Evolutionary conservation across 1,140 invertebrate species (phyloP).

Genomic region (Caerostris extrusa): DNA sequence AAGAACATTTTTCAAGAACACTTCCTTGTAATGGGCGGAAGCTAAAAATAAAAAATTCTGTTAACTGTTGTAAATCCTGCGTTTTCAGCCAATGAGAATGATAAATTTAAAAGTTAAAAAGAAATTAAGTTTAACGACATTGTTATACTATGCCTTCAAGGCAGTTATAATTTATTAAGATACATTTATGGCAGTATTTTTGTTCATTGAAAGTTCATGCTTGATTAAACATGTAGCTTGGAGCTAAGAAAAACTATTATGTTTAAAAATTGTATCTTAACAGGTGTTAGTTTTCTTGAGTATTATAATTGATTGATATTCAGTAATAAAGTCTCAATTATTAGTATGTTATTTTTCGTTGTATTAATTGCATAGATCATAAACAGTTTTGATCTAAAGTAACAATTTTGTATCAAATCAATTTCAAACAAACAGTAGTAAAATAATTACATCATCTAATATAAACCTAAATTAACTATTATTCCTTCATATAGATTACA

Average conservation of each 20-base stretch:
- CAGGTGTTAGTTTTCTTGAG: too few relatives aligned
- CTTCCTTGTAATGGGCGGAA: neutral
- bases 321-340: too few relatives aligned
- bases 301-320: too few relatives aligned
- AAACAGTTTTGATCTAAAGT: too few relatives aligned
- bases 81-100: neutral
- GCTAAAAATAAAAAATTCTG: neutral
- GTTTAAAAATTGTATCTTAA: neutral
- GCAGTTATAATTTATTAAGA: neutral
- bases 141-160: neutral
- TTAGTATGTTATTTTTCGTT: too few relatives aligned
- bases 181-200: neutral
- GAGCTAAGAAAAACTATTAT: neutral
- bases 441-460: too few relatives aligned
- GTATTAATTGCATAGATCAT: too few relatives aligned
- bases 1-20: conserved; percentile 20
- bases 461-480: too few relatives aligned
- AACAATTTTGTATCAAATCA: too few relatives aligned
- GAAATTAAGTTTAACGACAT: neutral
- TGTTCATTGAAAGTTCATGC: neutral
- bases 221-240: neutral
- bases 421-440: too few relatives aligned
- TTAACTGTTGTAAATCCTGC: neutral
- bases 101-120: neutral
- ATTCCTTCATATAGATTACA: too few relatives aligned